Percentiles rank a stretch among this genome's conserved stretches.
phyloP scores from a whole-genome alignment of 2,888 invertebrate genomes.

The Cryptus viduatorius region DNA sequence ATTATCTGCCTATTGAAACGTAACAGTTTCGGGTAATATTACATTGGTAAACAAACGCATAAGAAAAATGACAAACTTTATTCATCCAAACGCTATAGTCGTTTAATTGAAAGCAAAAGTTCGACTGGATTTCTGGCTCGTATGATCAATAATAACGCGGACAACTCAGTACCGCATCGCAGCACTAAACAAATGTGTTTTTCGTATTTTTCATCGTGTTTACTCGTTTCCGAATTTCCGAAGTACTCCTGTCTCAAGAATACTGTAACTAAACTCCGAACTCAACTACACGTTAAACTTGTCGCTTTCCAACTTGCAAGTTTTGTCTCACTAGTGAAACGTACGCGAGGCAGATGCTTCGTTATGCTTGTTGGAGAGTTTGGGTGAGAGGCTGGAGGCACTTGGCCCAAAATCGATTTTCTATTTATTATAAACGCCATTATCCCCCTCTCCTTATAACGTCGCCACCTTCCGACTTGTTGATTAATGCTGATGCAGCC shows the following conservation, averaged over 20 bases:
- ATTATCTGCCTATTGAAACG: too few relatives aligned
- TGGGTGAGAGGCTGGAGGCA: not conserved
- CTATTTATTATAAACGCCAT: conserved; percentile 68
- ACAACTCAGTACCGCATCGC: not conserved
- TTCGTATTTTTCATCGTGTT: not conserved
- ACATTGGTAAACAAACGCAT: too few relatives aligned
- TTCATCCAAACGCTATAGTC: not conserved
- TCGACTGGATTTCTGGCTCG: not conserved
- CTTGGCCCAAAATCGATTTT: conserved; percentile 63
- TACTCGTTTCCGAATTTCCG: not conserved
- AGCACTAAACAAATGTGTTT: not conserved
- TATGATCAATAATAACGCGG: not conserved
- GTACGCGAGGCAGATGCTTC: not conserved
- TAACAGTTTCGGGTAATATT: too few relatives aligned
- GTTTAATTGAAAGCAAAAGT: too few relatives aligned
- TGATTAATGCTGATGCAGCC: conserved; percentile 52
- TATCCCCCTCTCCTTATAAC: conserved; percentile 31
- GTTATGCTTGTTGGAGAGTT: not conserved
- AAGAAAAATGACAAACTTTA: not conserved
- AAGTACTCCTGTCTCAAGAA: not conserved
- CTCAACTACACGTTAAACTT: not conserved
- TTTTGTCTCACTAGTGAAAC: conserved; percentile 9
- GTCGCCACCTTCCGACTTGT: conserved; percentile 25
- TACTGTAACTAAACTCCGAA: not conserved
- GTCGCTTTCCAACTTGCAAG: not conserved